Base-by-base conservation (phyloP, 2,797 vertebrate species). In the Danio choprae region DNA sequence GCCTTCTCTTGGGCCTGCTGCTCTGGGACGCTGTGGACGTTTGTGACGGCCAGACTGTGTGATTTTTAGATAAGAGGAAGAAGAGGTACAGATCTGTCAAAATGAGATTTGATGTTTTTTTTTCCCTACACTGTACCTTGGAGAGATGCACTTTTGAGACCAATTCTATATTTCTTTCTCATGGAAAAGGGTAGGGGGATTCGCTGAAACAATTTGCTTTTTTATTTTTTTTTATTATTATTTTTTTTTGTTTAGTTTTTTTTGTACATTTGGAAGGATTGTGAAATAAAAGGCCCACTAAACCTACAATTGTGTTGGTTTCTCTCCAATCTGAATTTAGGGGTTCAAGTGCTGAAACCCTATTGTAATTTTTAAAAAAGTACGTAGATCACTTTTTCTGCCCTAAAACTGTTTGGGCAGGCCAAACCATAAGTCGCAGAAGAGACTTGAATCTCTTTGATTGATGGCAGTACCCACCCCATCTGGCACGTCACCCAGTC, bases 181-280 rank as follows among this genome's bases (percentile, higher is more conserved):
- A 65, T 84, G 87, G 86, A 87, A 82, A 56, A 62, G 86, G 88
- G 86, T 86, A 79, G 86, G 80, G 84, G 83, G 84, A 85, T 79
- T 84, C 87, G 84, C 84, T 90, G 87, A 89, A 85, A n/a, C n/a
- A n/a, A n/a, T 81, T 67, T 43, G 77, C 67, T 79, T 84, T 86
- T 67, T 59, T 81, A 84, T 83, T 89, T 90, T 84, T 50, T 81
- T 62, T 48, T 79, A n/a, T n/a, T n/a, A n/a, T n/a, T n/a, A n/a
- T 69, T 43, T 48, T 68, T 74, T 83, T 81, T 88, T 91, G 87
- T 88, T 90, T 85, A 81, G 82, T 91, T 84, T 89, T 91, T 94
- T 94, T 95, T 94, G 91, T 94, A 93, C 90, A 92, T 93, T 93
- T 93, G 91, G 90, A 94, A 92, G 90, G 91, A 92, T 93, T 88